Base-by-base conservation (phyloP, 2,888 invertebrate species). In the Nymphalis polychloros region DNA sequence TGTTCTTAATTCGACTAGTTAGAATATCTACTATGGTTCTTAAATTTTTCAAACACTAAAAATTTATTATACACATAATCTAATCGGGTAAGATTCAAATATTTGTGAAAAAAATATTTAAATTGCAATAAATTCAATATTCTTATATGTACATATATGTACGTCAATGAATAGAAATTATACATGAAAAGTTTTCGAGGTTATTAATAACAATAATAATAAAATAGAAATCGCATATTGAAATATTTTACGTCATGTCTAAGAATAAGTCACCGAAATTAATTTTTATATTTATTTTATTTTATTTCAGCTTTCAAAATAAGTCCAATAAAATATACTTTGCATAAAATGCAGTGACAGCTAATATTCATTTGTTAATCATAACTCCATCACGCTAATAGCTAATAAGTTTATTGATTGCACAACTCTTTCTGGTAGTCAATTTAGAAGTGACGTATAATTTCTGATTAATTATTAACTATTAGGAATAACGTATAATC, bases 1-100 rank as follows among this genome's bases (percentile, higher is more conserved):
- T 83, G 90, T 90, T 90, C 80, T 73, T 72, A 69, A 73, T 73
- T 73, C 69, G 72, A 65, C 72, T 67, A 73, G 67, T 64, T 72
- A 70, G 70, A 60, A 65, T 70, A 67, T 67, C 67, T 63, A 61
- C 59, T 59, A 66, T 59, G 69, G 57, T 60, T 71, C 62, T 67
- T 67, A 63, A 63, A 63, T 63, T 64, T 69, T 65, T 70, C 59
- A 35, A 49, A 59, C 57, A 35, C 23, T 57, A 61, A 57, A 64
- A 61, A 48, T 55, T 60, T 60, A 65, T 48, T 55, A 8, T 46
- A 48, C 31, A 8, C 31, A 20, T 46, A 23, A 13, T 10, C 52
- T 23, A 0, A 50, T 27, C 53, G 17, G 20, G 19, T 27, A 63
- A 27, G 35, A 53, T 41, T 68, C 48, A 60, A 61, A 52, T 27